Evolutionary conservation across 2,113 vertebrate species (phyloP).

Genomic region (Tonatia bakeri): DNA sequence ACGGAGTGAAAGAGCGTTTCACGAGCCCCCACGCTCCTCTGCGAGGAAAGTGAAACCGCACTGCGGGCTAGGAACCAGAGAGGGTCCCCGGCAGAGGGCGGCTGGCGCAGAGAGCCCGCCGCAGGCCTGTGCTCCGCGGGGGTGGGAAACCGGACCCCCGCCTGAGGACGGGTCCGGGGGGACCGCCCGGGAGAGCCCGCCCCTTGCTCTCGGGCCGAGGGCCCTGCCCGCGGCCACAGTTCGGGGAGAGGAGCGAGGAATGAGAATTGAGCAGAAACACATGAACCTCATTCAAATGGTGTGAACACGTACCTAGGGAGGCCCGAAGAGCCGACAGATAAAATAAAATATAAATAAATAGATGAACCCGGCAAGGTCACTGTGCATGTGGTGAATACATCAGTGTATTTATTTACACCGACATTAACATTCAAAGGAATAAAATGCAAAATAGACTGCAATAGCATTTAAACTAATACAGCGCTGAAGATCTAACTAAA

Average conservation of each 20-base stretch:
- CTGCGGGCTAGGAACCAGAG: not conserved
- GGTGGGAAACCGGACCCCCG: no score
- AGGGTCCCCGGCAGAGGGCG: not conserved
- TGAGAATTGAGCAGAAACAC: not conserved
- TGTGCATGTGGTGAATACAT: not conserved
- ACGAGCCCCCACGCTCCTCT: not conserved
- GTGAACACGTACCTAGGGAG: not conserved
- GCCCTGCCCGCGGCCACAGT: not conserved
- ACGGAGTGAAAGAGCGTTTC: not conserved
- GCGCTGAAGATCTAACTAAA: not conserved
- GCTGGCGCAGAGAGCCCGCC: not conserved
- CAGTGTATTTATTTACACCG: not conserved
- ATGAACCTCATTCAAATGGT: not conserved
- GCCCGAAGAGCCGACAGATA: not conserved
- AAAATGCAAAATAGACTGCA: not conserved
- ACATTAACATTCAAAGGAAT: not conserved
- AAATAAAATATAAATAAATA: not conserved
- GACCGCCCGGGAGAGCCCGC: not conserved
- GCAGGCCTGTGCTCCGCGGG: not conserved
- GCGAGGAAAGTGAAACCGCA: not conserved
- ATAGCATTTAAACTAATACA: not conserved
- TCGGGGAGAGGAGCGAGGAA: not conserved
- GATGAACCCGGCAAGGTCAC: not conserved
- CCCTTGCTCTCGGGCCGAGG: fast-evolving
- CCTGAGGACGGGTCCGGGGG: not conserved